Conservation (phyloP, 1,140 invertebrate genomes). For the Drosophila azteca region DNA sequence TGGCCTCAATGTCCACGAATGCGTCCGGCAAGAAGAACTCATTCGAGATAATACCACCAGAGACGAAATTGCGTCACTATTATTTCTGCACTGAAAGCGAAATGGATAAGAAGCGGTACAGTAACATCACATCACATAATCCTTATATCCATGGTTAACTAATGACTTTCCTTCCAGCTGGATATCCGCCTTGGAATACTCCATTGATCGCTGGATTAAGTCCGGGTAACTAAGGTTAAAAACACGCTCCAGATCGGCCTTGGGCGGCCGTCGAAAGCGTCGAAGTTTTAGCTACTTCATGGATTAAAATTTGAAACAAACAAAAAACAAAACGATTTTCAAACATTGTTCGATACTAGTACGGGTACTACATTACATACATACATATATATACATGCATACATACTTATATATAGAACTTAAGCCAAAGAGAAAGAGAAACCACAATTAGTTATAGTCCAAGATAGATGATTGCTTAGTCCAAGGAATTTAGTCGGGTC, state of each 20-base stretch:
- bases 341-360: conserved; percentile 64
- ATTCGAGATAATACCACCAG: conserved; percentile 95
- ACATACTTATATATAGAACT: conserved; percentile 21
- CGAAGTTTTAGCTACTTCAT: conserved; percentile 79
- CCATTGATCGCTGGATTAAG: conserved; percentile 98
- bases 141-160: neutral
- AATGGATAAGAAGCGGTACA: conserved; percentile 96
- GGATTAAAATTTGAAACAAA: conserved; percentile 41
- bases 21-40: conserved; percentile 93
- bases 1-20: conserved; percentile 89
- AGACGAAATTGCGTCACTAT: conserved; percentile 93
- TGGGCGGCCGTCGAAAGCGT: conserved; percentile 66
- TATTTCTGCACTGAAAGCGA: conserved; percentile 97
- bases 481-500: conserved; percentile 67
- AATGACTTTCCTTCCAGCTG: conserved; percentile 88
- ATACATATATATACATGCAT: conserved; percentile 34
- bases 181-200: conserved; percentile 96
- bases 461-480: conserved; percentile 65
- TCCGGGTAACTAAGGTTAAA: conserved; percentile 88
- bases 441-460: conserved; percentile 41
- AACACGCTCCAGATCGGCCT: conserved; percentile 70
- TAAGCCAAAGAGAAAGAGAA: conserved; percentile 50
- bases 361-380: conserved; percentile 69
- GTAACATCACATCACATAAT: neutral
- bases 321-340: conserved; percentile 9